Evolutionary conservation across 2,888 invertebrate species (phyloP), one percentile per base, ranked within the genome.

Genomic region (Philhelius pedissequus): DNA sequence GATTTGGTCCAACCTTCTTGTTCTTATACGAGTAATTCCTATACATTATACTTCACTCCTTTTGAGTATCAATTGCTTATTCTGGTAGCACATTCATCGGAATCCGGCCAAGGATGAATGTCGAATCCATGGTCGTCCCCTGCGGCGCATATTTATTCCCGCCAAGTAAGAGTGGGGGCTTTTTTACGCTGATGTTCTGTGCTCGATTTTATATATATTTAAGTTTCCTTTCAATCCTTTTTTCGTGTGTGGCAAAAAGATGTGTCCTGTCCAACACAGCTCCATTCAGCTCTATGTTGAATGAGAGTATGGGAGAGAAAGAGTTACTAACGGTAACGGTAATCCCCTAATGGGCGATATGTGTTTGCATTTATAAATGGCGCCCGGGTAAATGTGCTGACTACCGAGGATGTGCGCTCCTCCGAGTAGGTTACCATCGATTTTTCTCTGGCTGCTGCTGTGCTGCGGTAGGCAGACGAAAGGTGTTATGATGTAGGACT

Each of bases 91-190:
- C 75, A 84, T 84, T 84, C 84, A 75, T 80, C 75, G 84, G 48
- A 84, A 84, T 84, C 84, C 80, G 84, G 84, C 84, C 84, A 84
- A 84, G 84, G 84, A 84, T 84, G 70, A 84, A 84, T 84, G 66
- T 76, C 66, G 84, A 84, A 84, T 80, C 80, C 80, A 80, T 75
- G 75, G 84, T 76, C 80, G 66, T 20, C 84, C 83, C 84, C 80
- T 76, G 71, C 71, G 71, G 84, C 71, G 71, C 80, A 84, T 75
- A 84, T 84, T 75, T 80, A 84, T 80, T 76, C 80, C 80, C 80
- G 70, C 74, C 80, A 80, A 84, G 60, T 68, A 54, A 71, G 30
- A 43, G 60, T 56, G 71, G 50, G 56, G 71, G 50, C 50, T 32
- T 45, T 71, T 83, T 77, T 68, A 13, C 43, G 40, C 43, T 54